Percentiles rank a stretch among this genome's conserved stretches.
Evolutionary conservation across 1,140 invertebrate species (phyloP).

Genomic region (Helicoverpa zea): DNA sequence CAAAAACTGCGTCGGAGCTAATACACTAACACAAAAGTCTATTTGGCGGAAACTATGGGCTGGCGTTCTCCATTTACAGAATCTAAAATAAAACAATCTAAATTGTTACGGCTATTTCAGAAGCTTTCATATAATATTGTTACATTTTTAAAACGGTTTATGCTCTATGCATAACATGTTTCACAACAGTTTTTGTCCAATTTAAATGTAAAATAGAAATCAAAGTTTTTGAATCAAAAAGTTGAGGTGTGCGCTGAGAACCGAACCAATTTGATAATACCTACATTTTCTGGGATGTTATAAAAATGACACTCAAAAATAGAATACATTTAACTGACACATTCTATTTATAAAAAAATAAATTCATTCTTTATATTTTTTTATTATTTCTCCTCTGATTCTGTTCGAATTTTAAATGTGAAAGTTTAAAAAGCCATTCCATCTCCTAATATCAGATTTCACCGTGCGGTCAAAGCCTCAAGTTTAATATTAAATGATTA

Average conservation of each 20-base stretch:
- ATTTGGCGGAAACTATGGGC: slow-evolving; percentile 34
- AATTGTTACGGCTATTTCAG: slow-evolving; percentile 28
- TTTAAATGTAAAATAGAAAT: background rate
- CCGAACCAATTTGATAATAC: too few species aligned
- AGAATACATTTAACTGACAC: too few species aligned
- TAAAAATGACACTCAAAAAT: too few species aligned
- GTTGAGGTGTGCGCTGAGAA: too few species aligned
- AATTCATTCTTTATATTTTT: too few species aligned
- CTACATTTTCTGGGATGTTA: too few species aligned
- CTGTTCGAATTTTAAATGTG: too few species aligned
- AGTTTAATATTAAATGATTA: slow-evolving; percentile 55
- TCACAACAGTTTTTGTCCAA: background rate
- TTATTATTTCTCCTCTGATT: too few species aligned
- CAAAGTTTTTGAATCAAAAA: too few species aligned
- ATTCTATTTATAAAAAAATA: too few species aligned
- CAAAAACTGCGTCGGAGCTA: slow-evolving; percentile 18
- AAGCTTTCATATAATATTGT: slow-evolving; percentile 35
- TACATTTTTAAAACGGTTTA: slow-evolving; percentile 42
- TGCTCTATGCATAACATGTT: slow-evolving; percentile 8
- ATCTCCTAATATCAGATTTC: too few species aligned
- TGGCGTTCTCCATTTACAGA: slow-evolving; percentile 31
- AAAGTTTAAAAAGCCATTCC: too few species aligned
- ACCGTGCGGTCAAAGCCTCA: slow-evolving; percentile 10
- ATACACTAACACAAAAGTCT: slow-evolving; percentile 36
- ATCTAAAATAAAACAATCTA: slow-evolving; percentile 33